A percentile compares a stretch with the other conserved stretches of the same genome.
These are phyloP conservation scores for Dicentrarchus labrax DNA, from an alignment of 2,113 vertebrate genomes.

Conservation along the genomic window DNA sequence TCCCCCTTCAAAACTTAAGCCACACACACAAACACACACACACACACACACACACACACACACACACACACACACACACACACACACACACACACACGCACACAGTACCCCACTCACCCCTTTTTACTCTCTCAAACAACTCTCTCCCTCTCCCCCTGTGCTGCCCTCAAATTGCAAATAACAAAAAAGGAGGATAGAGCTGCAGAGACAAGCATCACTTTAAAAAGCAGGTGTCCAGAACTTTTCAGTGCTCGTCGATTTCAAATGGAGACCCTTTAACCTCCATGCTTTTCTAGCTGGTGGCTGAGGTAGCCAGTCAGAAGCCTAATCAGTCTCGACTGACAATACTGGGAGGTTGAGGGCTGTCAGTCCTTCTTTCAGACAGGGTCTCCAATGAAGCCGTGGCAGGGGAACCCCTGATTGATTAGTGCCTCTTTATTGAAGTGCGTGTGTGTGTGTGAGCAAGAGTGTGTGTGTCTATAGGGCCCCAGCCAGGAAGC, in stretches of 20 bases:
- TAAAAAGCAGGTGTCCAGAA: slow-evolving; percentile 88
- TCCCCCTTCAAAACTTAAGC: slow-evolving; percentile 85
- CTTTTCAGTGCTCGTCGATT: slow-evolving; percentile 81
- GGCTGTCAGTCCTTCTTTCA: slow-evolving; percentile 85
- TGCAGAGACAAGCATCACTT: slow-evolving; percentile 82
- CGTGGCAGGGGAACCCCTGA: slow-evolving; percentile 79
- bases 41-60: slow-evolving; percentile 57
- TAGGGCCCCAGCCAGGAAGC: slow-evolving; percentile 75
- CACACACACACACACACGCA: slow-evolving; percentile 63
- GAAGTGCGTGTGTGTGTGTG: slow-evolving; percentile 63
- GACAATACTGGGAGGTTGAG: slow-evolving; percentile 85
- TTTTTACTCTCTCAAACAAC: slow-evolving; percentile 71
- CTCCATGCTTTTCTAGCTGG: slow-evolving; percentile 77
- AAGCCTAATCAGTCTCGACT: slow-evolving; percentile 83
- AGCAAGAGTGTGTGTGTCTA: slow-evolving; percentile 61
- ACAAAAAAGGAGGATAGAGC: slow-evolving; percentile 80
- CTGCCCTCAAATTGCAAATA: slow-evolving; percentile 79
- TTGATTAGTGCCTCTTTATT: slow-evolving; percentile 86
- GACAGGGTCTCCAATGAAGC: slow-evolving; percentile 79
- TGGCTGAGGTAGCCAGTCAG: slow-evolving; percentile 83
- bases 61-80: slow-evolving; percentile 70
- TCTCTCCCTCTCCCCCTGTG: slow-evolving; percentile 63
- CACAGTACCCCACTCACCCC: slow-evolving; percentile 63
- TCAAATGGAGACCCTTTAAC: slow-evolving; percentile 85
- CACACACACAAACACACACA: slow-evolving; percentile 69